Evolutionary conservation across 1,140 invertebrate species (phyloP).

Genomic region (Bradysia coprophila): DNA sequence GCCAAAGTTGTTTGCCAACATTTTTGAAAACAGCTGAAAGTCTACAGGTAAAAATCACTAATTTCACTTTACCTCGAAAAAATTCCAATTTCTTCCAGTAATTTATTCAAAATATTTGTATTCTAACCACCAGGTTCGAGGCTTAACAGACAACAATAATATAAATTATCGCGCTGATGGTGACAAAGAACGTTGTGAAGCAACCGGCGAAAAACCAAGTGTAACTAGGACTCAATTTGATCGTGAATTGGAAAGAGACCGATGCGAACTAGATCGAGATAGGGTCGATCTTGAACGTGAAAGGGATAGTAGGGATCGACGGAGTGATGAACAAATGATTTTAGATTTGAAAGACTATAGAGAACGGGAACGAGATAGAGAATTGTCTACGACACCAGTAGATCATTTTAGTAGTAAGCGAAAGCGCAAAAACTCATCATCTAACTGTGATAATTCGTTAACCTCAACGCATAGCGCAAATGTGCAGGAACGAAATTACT

Average conservation of each 20-base stretch:
- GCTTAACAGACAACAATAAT: slow-evolving; percentile 68
- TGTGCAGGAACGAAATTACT: slow-evolving; percentile 32
- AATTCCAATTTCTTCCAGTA: not conserved
- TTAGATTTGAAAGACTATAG: slow-evolving; percentile 3
- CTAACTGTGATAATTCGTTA: slow-evolving; percentile 42
- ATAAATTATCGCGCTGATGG: slow-evolving; percentile 29
- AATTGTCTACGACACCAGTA: slow-evolving; percentile 22
- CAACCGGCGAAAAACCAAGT: slow-evolving; percentile 13
- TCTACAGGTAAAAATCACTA: slow-evolving; percentile 48
- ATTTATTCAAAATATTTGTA: not conserved
- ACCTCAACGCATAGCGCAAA: slow-evolving; percentile 36
- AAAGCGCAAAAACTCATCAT: slow-evolving; percentile 47
- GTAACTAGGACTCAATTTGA: slow-evolving; percentile 17
- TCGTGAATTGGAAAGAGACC: slow-evolving; percentile 6
- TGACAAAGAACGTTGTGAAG: slow-evolving; percentile 20
- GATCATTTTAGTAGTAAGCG: slow-evolving; percentile 36
- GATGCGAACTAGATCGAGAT: not conserved
- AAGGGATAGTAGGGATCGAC: not conserved
- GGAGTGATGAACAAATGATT: not conserved
- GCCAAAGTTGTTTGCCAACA: slow-evolving; percentile 67
- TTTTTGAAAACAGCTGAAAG: slow-evolving; percentile 83
- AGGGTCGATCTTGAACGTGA: not conserved
- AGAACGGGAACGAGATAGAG: slow-evolving; percentile 16
- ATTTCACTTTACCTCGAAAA: no score
- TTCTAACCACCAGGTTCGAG: slow-evolving; percentile 28